Conservation (phyloP, 1,140 invertebrate genomes). For the Neocloeon triangulifer region DNA sequence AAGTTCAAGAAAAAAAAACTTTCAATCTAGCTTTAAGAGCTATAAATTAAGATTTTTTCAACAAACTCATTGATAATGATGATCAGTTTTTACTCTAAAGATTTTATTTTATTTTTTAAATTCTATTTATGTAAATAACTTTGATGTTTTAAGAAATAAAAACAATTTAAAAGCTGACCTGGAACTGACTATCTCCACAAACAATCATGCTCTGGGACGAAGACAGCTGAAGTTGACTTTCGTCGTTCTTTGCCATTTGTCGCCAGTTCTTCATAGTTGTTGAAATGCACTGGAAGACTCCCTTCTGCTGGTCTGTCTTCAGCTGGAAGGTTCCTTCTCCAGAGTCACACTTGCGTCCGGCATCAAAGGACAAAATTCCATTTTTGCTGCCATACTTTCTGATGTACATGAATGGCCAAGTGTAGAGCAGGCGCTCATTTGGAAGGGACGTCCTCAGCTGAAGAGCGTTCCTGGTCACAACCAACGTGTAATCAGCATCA, state of each 20-base stretch:
- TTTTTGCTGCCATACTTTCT: conserved; percentile 58
- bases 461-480: conserved; percentile 45
- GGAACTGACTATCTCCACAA: too few relatives aligned
- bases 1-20: too few relatives aligned
- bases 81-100: too few relatives aligned
- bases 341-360: conserved; percentile 66
- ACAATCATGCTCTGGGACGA: too few relatives aligned
- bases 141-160: too few relatives aligned
- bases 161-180: too few relatives aligned
- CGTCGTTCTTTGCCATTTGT: conserved; percentile 22
- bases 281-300: conserved; percentile 50
- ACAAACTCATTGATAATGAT: too few relatives aligned
- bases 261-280: conserved; percentile 68
- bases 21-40: too few relatives aligned
- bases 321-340: conserved; percentile 66
- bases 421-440: conserved; percentile 33
- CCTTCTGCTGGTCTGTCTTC: conserved; percentile 51
- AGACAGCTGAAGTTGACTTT: too few relatives aligned
- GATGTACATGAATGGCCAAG: conserved; percentile 74
- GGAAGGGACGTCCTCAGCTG: conserved; percentile 42
- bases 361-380: conserved; percentile 71
- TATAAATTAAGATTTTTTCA: too few relatives aligned
- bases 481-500: conserved; percentile 40
- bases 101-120: too few relatives aligned
- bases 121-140: too few relatives aligned